phyloP scores from a whole-genome alignment of 2,113 vertebrate genomes.

The Heterotilapia buettikoferi region DNA sequence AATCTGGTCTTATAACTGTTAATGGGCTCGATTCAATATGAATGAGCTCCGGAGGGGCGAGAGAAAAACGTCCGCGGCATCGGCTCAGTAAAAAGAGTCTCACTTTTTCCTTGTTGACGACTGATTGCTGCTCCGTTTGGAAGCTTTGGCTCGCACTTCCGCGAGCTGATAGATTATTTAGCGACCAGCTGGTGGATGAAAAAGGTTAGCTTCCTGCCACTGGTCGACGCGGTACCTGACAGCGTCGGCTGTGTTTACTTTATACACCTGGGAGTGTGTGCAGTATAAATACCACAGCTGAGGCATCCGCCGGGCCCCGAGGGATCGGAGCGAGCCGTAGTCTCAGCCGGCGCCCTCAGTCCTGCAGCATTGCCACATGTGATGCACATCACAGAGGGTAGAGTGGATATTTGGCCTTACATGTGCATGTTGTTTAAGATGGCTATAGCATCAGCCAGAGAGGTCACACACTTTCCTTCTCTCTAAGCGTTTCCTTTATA shows the following conservation, averaged over 20 bases:
- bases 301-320: background rate
- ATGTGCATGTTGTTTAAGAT: background rate
- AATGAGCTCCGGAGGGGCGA: slow-evolving; percentile 20
- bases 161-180: slow-evolving; percentile 19
- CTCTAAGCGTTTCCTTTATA: background rate
- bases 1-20: slow-evolving; percentile 28
- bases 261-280: slow-evolving; percentile 45
- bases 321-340: background rate
- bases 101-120: slow-evolving; percentile 5
- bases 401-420: background rate
- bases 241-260: slow-evolving; percentile 28
- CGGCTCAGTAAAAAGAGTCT: slow-evolving; percentile 6
- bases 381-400: background rate
- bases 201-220: background rate
- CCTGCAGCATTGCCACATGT: background rate
- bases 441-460: background rate
- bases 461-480: background rate
- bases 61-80: background rate
- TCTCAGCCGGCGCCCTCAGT: background rate
- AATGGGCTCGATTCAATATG: slow-evolving; percentile 42
- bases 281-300: slow-evolving; percentile 42
- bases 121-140: slow-evolving; percentile 17
- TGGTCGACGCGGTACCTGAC: slow-evolving; percentile 6
- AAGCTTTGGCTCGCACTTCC: background rate
- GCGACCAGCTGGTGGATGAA: slow-evolving; percentile 13